Base-by-base conservation (phyloP, 2,888 invertebrate species). In the Apotomis betuletana region DNA sequence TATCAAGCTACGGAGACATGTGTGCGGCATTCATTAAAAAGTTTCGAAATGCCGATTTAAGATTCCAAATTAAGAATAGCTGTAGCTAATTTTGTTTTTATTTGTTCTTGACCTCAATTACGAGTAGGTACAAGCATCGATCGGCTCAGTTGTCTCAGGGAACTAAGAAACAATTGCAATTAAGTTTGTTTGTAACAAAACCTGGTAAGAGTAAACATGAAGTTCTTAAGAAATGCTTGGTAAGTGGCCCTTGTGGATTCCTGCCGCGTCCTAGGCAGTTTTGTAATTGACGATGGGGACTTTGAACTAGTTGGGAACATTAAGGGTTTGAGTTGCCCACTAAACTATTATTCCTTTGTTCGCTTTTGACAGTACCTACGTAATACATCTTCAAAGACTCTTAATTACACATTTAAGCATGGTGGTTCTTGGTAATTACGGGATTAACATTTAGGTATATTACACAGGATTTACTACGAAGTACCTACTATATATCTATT, bases 131-230 rank as follows among this genome's bases (percentile, higher is more conserved):
- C 27, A 8, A 60, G 58, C 12, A 57, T 1, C 15, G 44, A 4
- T 9, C 60, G 54, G 36, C 49, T 61, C 46, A 44, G 52, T 6
- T 12, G 51, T 44, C 57, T 41, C 52, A 55, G 65, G 27, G 60
- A 4, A n/a, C 8, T 15, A 52, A 51, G 51, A 49, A 71, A 62
- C 62, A 44, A 49, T 61, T 61, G 51, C 62, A 71, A 67, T 67
- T 67, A 51, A 71, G 67, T 67, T 71, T 67, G 58, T 62, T 67
- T 67, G 67, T 62, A 71, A 44, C 62, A 58, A 62, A 52, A 44
- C 5, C 41, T 52, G 71, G 67, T 71, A 71, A 71, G 67, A 71
- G 67, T 62, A 67, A 67, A 67, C 51, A 67, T 61, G 44, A 71
- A 71, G 46, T 65, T 2, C 38, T 49, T 44, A 15, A 15, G 61